Evolutionary conservation across 2,797 vertebrate genomes (phyloP), one percentile per base, ranked within the genome.

Genomic region (Sphenopsis melanotis): DNA sequence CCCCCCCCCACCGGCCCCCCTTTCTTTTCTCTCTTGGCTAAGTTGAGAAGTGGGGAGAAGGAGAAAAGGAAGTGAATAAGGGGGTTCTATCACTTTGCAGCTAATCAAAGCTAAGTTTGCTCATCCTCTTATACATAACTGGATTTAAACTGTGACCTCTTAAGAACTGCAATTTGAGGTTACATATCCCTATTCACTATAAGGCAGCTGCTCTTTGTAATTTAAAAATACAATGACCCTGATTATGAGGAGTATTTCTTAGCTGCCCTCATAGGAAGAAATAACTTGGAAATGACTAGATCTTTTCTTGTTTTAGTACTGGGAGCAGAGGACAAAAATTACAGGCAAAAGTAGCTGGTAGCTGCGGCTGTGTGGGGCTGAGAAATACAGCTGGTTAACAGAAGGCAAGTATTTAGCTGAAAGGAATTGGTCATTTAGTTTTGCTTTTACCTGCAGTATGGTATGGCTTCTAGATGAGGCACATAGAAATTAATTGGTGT

Each of bases 71-170:
- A 83, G 57, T 5, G 21, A 76, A 65, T 87, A 50, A 91, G 90
- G 90, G 60, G 46, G 70, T 95, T 96, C 89, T 93, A 17, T 87
- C 77, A 86, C 87, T 91, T 96, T 65, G 66, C 70, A 94, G 36
- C 72, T 89, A 92, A 66, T 96, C 76, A 88, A 93, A 94, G 61
- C 90, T 79, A 78, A 82, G 41, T 91, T 91, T 92, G 77, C 61
- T 94, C 66, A 66, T 89, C 72, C 78, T 93, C 56, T 79, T 85
- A 53, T 63, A 74, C 34, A 17, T 93, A 74, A 52, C 71, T 90
- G 83, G 87, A 92, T 91, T 95, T 95, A 91, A 95, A 91, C 66
- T 94, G 29, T 90, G 91, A 93, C 85, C 71, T 94, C 76, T 74
- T 93, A 81, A 95, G 80, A 90, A 68, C 30, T 11, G 46, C 61